Base-by-base conservation (phyloP, 2,888 invertebrate species). In the Lycaena phlaeas region DNA sequence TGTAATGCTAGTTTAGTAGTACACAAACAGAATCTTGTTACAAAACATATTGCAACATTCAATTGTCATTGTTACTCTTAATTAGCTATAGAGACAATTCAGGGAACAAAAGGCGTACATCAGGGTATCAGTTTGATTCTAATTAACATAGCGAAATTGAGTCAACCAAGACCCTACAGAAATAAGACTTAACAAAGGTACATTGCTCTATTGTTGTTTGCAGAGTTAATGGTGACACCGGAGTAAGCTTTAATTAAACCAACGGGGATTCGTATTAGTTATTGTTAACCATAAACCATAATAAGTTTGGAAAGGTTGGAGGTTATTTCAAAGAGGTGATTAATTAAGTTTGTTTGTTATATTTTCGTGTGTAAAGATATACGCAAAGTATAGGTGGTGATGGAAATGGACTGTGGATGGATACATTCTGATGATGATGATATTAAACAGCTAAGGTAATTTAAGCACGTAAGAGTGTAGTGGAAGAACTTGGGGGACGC, bases 221-320 rank as follows among this genome's bases (percentile, higher is more conserved):
- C 54, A 52, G 66, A 62, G 69, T 73, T 76, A 77, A 78, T 75
- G 69, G 68, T 74, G 72, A 76, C 78, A 76, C 70, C 67, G 65
- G 68, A 73, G 75, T 69, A 73, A 75, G 71, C 63, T 69, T 78
- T 78, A 75, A 78, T 79, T 78, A 77, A 75, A 68, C 61, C 67
- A 64, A 68, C 69, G 66, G 64, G 67, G 64, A 63, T 63, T 57
- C 63, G 53, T 54, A 65, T 65, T 63, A 64, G 67, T 66, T 65
- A 64, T 54, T 66, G 67, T 58, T 60, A 59, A 56, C 53, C 56
- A 50, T 53, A 46, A 49, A 46, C n/a, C n/a, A n/a, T n/a, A n/a
- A n/a, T n/a, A n/a, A n/a, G n/a, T n/a, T n/a, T n/a, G n/a, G n/a
- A n/a, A n/a, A n/a, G n/a, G n/a, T n/a, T n/a, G n/a, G n/a, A n/a